Percentiles rank a stretch among this genome's conserved stretches.
phyloP scores from a whole-genome alignment of 1,140 invertebrate genomes.

The Atta texana region DNA sequence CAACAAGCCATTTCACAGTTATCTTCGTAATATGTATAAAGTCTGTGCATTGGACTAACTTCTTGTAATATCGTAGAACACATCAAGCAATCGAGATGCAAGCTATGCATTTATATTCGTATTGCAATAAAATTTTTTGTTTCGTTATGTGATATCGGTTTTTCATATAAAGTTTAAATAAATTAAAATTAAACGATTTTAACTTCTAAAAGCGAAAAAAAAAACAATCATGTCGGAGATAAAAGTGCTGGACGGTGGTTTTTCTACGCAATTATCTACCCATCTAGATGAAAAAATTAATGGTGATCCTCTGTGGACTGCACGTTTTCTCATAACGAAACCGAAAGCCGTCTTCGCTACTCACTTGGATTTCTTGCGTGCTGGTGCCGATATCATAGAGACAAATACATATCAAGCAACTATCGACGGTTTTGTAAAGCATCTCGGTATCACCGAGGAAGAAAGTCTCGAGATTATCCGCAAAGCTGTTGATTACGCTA shows the following conservation, averaged over 20 bases:
- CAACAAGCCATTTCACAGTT: not conserved
- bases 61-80: not conserved
- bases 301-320: conserved; percentile 94
- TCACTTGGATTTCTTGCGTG: conserved; percentile 92
- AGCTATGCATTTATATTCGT: not conserved
- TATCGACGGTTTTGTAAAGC: conserved; percentile 91
- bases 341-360: conserved; percentile 91
- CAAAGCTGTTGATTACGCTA: conserved; percentile 90
- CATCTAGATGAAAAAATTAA: conserved; percentile 91
- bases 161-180: not conserved
- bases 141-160: not conserved
- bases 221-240: conserved; percentile 80
- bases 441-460: conserved; percentile 88
- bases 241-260: conserved; percentile 92
- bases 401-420: conserved; percentile 97
- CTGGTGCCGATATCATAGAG: conserved; percentile 94
- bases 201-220: not conserved
- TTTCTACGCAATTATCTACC: conserved; percentile 92
- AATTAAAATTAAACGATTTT: not conserved
- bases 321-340: conserved; percentile 90
- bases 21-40: conserved; percentile 6
- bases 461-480: conserved; percentile 91
- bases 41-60: not conserved
- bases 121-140: not conserved
- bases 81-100: not conserved